Evolutionary conservation across 2,113 vertebrate species (phyloP), one percentile per base, ranked within the genome.

Genomic region (Pseudopodoces humilis): DNA sequence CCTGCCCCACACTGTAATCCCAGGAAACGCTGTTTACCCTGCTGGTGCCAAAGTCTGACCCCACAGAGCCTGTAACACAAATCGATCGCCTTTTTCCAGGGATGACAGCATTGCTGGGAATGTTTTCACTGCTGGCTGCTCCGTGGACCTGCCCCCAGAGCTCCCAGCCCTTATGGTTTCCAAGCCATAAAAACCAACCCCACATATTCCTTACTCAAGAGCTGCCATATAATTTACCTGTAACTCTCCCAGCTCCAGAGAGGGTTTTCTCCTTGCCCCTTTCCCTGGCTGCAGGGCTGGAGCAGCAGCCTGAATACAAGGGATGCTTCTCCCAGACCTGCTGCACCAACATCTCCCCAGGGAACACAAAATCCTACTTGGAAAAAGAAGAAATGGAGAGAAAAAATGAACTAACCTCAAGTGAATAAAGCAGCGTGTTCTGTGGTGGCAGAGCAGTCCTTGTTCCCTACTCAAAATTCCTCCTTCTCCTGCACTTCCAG

Each of bases 401-500:
- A 35, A 55, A 41, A n/a, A 39, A n/a, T 5, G 14, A 47, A 30
- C 15, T 5, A 14, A 20, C 20, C 49, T 22, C 6, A 6, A n/a
- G 25, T 2, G 31, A 44, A n/a, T 31, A 20, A 59, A 76, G 31
- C 24, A 10, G 10, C 0, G 0, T 2, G 4, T 19, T 59, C 23
- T 0, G 5, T 2, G 17, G 23, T 19, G 43, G 52, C 4, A 5
- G 11, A 7, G 35, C 30, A 6, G 22, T 70, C 35, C 59, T 30
- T 33, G 4, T 13, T 22, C 35, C 64, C 28, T 39, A 27, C 67
- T 82, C 35, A 46, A 41, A 30, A n/a, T 33, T n/a, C 56, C 50
- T 94, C 58, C 31, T 94, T 37, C 82, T 90, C 86, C 83, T 86
- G 39, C 4, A 15, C 75, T 96, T 86, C 21, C 78, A 98, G 98